Conservation (phyloP, 2,113 vertebrate genomes). For the Callopanchax toddi region DNA sequence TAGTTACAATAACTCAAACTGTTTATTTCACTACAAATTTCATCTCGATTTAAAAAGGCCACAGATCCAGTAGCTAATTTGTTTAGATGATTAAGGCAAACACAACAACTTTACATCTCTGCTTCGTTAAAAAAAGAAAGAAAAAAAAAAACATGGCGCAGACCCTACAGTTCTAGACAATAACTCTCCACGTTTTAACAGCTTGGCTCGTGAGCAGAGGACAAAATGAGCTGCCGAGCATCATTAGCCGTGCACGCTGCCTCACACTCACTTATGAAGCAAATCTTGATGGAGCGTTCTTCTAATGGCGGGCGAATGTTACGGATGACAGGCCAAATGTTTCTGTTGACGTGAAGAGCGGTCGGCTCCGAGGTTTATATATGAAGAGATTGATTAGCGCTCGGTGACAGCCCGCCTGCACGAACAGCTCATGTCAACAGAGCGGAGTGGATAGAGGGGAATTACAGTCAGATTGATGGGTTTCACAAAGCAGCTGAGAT, state of each 20-base stretch:
- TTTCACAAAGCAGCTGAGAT: not conserved
- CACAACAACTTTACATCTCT: too few relatives aligned
- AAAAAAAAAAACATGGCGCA: not conserved
- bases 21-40: too few relatives aligned
- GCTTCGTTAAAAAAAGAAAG: too few relatives aligned
- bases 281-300: constrained; percentile 15
- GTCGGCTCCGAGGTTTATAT: not conserved
- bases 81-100: too few relatives aligned
- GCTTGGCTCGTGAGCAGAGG: constrained; percentile 2
- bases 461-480: constrained; percentile 12
- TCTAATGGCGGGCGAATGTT: not conserved
- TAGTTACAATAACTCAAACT: too few relatives aligned
- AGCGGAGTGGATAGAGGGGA: not conserved
- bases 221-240: constrained; percentile 7
- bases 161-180: not conserved
- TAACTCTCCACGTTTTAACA: not conserved
- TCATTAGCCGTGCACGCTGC: not conserved
- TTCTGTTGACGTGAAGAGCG: constrained; percentile 1
- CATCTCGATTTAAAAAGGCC: too few relatives aligned
- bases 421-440: not conserved
- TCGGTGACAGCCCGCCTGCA: not conserved
- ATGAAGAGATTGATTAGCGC: constrained; percentile 9
- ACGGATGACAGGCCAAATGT: constrained; percentile 10
- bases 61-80: too few relatives aligned
- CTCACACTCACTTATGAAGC: constrained; percentile 1